These are phyloP conservation scores for Suricata suricatta DNA, from an alignment of 2,113 vertebrate species.

Conservation along the genomic window DNA sequence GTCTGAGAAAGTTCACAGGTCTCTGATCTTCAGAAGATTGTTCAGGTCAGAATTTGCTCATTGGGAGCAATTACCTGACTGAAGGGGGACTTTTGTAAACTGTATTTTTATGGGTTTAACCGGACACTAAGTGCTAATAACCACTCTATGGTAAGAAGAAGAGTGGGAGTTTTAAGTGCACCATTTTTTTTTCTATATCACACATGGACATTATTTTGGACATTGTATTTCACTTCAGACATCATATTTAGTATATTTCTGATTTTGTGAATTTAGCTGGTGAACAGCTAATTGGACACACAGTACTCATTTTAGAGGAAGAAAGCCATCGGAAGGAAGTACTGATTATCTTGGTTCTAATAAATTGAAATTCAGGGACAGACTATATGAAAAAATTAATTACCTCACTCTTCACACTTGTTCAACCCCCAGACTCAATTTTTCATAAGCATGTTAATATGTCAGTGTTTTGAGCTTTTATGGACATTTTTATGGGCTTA, in stretches of 20 bases:
- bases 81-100: neutral
- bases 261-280: neutral
- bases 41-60: neutral
- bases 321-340: neutral
- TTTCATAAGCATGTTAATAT: slow-evolving; percentile 30
- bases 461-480: neutral
- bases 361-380: slow-evolving; percentile 28
- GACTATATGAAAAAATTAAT: neutral
- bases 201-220: neutral
- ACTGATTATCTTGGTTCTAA: neutral
- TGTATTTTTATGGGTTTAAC: neutral
- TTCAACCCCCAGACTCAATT: neutral
- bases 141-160: neutral
- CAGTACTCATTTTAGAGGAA: neutral
- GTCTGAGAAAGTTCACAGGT: slow-evolving; percentile 69
- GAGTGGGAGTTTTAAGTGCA: neutral
- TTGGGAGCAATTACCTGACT: neutral
- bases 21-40: slow-evolving; percentile 47
- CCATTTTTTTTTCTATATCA: neutral
- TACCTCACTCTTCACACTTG: neutral
- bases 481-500: slow-evolving; percentile 12
- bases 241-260: neutral
- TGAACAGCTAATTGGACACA: neutral
- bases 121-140: neutral
- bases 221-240: neutral